Evolutionary conservation across 2,113 vertebrate species (phyloP).

Genomic region (Phyllopteryx taeniolatus): DNA sequence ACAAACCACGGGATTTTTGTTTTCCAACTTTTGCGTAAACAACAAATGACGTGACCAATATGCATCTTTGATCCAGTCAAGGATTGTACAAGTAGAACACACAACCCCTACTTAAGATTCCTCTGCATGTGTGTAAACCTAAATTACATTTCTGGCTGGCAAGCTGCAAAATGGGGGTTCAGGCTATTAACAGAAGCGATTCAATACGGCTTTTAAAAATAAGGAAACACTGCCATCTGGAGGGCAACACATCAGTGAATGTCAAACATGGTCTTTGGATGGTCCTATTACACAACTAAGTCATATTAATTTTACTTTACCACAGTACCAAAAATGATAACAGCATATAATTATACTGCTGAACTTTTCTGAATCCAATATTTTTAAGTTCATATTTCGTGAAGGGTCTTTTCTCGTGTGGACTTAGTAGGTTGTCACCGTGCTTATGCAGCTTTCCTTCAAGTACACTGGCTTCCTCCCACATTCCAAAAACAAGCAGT

Average conservation of each 20-base stretch:
- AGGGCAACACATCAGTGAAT: constrained; percentile 19
- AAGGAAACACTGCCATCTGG: constrained; percentile 70
- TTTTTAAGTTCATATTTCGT: no score
- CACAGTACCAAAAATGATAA: not conserved
- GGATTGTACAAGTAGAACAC: not conserved
- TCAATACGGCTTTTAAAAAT: constrained; percentile 20
- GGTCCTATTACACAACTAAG: no score
- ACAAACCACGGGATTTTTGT: constrained; percentile 4
- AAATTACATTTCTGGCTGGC: constrained; percentile 23
- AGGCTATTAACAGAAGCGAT: constrained; percentile 19
- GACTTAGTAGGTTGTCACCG: no score
- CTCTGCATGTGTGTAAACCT: constrained; percentile 8
- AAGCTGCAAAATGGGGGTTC: constrained; percentile 59
- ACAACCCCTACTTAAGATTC: not conserved
- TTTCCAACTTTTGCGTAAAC: constrained; percentile 16
- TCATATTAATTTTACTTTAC: not conserved
- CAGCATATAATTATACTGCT: no score
- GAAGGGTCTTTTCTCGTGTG: no score
- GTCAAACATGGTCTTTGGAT: not conserved
- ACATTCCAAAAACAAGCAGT: no score
- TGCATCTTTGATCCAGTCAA: not conserved
- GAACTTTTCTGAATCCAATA: no score
- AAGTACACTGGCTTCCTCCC: no score
- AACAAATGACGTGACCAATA: constrained; percentile 6
- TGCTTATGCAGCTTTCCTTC: no score